Conservation (phyloP, 2,113 vertebrate genomes). For the Arizona elegans region DNA sequence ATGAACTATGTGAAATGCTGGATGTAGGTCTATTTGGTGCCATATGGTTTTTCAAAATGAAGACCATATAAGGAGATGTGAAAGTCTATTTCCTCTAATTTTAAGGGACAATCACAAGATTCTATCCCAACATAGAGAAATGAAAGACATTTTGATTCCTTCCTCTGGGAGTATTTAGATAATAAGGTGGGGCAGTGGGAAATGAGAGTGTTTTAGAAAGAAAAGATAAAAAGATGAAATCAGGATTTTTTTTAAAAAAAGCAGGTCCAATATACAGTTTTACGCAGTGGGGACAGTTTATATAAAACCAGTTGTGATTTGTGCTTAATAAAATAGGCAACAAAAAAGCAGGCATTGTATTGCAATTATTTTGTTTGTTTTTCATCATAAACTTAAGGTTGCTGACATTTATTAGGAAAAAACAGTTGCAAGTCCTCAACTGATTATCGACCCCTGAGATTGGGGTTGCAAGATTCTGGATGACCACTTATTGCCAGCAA, state of each 20-base stretch:
- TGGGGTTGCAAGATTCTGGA: background rate
- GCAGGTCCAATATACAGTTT: background rate
- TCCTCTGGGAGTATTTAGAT: background rate
- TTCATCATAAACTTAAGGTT: background rate
- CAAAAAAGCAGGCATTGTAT: background rate
- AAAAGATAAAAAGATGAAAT: slow-evolving; percentile 1
- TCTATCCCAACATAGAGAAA: slow-evolving; percentile 1
- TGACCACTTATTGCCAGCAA: background rate
- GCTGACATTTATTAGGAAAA: background rate
- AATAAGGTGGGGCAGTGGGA: background rate
- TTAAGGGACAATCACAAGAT: background rate
- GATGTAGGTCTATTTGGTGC: background rate
- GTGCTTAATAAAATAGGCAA: background rate
- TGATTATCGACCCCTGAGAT: background rate
- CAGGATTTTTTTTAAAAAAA: slow-evolving; percentile 25
- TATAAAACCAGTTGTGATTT: background rate
- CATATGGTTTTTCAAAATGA: background rate
- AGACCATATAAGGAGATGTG: background rate
- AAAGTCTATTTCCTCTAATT: background rate
- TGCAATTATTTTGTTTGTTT: background rate
- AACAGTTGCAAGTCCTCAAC: background rate
- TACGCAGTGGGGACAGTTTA: background rate
- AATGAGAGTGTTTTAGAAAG: slow-evolving; percentile 12
- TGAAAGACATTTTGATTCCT: slow-evolving; percentile 22
- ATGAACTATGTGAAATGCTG: background rate